Evolutionary conservation across 2,888 invertebrate genomes (phyloP).

Genomic region (Onthophagus sagittarius): DNA sequence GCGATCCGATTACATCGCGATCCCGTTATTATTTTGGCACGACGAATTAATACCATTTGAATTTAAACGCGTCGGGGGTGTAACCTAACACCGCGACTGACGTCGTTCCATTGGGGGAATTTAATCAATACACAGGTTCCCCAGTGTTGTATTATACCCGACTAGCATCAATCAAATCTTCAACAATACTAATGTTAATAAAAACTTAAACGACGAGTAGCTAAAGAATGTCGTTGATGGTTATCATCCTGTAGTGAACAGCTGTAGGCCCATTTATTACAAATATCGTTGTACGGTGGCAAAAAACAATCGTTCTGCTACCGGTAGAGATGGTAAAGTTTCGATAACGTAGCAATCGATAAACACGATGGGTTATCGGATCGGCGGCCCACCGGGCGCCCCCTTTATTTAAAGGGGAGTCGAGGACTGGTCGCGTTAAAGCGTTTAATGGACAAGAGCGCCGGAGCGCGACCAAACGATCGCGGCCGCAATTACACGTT

Average conservation of each 20-base stretch:
- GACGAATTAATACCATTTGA: conserved; percentile 26
- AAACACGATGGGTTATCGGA: conserved; percentile 32
- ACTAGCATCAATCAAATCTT: background rate
- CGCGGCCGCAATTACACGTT: conserved; percentile 33
- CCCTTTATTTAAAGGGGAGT: conserved; percentile 29
- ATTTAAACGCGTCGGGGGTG: conserved; percentile 23
- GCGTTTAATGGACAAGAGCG: conserved; percentile 33
- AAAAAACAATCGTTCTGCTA: conserved; percentile 28
- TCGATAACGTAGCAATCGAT: conserved; percentile 25
- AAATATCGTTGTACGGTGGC: conserved; percentile 10
- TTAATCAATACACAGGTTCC: conserved; percentile 18
- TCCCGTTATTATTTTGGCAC: conserved; percentile 23
- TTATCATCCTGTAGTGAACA: background rate
- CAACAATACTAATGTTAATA: no score
- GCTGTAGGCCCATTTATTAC: background rate
- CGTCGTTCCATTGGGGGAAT: conserved; percentile 18
- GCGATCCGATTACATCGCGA: background rate
- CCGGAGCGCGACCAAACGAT: conserved; percentile 27
- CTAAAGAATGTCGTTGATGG: no score
- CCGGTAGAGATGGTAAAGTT: conserved; percentile 29
- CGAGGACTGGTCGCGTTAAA: conserved; percentile 28
- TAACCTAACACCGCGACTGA: conserved; percentile 17
- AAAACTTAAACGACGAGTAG: no score
- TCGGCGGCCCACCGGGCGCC: conserved; percentile 31
- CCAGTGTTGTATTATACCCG: background rate